Percentiles rank a stretch among this genome's conserved stretches.
phyloP scores from a whole-genome alignment of 2,113 vertebrate genomes.

The Paradoxurus hermaphroditus region DNA sequence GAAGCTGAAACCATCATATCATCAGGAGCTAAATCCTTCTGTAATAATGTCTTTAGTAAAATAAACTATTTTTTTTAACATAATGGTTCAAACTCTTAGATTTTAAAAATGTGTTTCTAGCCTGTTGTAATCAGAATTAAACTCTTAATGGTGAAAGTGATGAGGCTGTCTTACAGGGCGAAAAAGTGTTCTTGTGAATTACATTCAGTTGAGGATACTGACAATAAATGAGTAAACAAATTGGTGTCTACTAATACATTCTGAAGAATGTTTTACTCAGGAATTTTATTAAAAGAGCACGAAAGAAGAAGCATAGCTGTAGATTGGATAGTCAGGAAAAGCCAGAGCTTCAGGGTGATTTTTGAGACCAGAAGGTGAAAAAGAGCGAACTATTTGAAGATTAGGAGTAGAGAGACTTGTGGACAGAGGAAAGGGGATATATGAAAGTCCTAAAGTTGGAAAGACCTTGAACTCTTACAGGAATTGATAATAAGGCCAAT shows the following conservation, averaged over 20 bases:
- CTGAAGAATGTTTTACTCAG: not conserved
- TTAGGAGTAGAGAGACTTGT: not conserved
- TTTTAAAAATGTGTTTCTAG: not conserved
- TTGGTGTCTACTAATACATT: not conserved
- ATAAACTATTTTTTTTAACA: not conserved
- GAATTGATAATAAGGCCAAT: not conserved
- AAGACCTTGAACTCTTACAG: not conserved
- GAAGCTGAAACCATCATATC: not conserved
- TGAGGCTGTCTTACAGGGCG: not conserved
- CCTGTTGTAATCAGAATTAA: not conserved
- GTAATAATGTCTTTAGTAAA: slow-evolving; percentile 1
- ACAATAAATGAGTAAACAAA: not conserved
- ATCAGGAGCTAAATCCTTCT: not conserved
- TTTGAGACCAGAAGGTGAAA: not conserved
- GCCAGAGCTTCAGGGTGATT: not conserved
- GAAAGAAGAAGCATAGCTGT: not conserved
- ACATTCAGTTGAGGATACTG: not conserved
- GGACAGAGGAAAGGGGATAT: not conserved
- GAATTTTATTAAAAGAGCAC: not conserved
- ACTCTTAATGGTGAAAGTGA: not conserved
- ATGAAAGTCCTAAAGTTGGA: not conserved
- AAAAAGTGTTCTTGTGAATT: not conserved
- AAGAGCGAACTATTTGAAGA: not conserved
- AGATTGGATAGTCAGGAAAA: not conserved
- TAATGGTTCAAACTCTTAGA: not conserved